A percentile compares a stretch with the other conserved stretches of the same genome.
These are phyloP conservation scores for Brachyptera putata DNA, from an alignment of 2,888 invertebrate genomes.

Conservation along the genomic window DNA sequence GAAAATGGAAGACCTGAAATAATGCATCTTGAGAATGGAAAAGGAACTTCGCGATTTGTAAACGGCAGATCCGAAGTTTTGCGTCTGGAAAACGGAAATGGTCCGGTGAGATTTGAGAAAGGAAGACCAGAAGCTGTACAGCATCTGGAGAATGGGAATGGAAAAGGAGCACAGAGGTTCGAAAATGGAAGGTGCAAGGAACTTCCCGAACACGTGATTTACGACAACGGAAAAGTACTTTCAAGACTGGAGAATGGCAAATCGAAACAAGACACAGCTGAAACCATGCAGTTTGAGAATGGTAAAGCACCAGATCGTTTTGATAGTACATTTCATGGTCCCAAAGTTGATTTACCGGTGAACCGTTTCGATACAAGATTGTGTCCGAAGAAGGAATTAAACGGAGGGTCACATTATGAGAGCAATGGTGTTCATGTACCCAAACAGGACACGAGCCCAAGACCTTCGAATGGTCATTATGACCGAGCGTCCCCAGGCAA, in stretches of 20 bases:
- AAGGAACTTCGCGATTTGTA: not conserved
- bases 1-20: not conserved
- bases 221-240: not conserved
- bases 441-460: not conserved
- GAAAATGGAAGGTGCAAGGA: not conserved
- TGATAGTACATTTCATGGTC: not conserved
- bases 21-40: not conserved
- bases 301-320: not conserved
- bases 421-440: not conserved
- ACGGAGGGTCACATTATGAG: not conserved
- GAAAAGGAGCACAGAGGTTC: not conserved
- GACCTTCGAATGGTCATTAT: constrained; percentile 45
- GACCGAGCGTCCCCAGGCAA: constrained; percentile 51
- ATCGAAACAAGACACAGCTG: not conserved
- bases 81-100: no score
- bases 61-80: not conserved
- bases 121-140: not conserved
- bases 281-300: not conserved
- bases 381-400: not conserved
- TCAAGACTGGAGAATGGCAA: not conserved
- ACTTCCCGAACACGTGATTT: not conserved
- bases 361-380: not conserved
- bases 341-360: not conserved
- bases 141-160: no score
- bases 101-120: no score